Conservation (phyloP, 2,888 invertebrate species). For the Meandrusa payeni region DNA sequence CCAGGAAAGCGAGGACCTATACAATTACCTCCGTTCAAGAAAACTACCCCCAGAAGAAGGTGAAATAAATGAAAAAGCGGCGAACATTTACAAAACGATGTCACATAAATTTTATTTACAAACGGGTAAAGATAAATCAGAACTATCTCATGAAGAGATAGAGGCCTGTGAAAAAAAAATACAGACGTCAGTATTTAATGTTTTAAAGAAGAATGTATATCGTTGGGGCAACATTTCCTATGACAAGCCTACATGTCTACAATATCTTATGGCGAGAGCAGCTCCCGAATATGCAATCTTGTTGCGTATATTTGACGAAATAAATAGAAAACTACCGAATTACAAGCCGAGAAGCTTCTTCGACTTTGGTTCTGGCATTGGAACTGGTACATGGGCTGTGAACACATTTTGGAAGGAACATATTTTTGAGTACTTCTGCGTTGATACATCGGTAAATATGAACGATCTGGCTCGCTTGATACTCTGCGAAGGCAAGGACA, state of each 20-base stretch:
- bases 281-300: conserved; percentile 89
- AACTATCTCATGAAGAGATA: conserved; percentile 53
- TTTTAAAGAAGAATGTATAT: conserved; percentile 83
- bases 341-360: conserved; percentile 90
- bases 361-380: conserved; percentile 96
- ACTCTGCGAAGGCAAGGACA: conserved; percentile 83
- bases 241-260: conserved; percentile 81
- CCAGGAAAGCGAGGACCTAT: conserved; percentile 76
- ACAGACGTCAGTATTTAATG: conserved; percentile 75
- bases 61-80: conserved; percentile 67
- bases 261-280: conserved; percentile 87
- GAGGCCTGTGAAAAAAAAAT: conserved; percentile 65
- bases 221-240: conserved; percentile 89
- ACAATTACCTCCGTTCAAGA: conserved; percentile 82
- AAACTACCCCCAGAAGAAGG: conserved; percentile 83
- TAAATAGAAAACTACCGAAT: conserved; percentile 80
- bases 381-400: conserved; percentile 92
- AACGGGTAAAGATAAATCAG: conserved; percentile 33
- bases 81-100: conserved; percentile 57
- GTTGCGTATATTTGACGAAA: conserved; percentile 86
- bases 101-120: conserved; percentile 51
- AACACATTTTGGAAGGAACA: conserved; percentile 85
- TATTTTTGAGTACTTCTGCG: conserved; percentile 91
- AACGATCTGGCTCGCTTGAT: conserved; percentile 89
- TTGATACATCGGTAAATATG: conserved; percentile 91